A percentile compares a stretch with the other conserved stretches of the same genome.
Evolutionary conservation across 2,797 vertebrate species (phyloP).

Genomic region (Cebuella pygmaea): DNA sequence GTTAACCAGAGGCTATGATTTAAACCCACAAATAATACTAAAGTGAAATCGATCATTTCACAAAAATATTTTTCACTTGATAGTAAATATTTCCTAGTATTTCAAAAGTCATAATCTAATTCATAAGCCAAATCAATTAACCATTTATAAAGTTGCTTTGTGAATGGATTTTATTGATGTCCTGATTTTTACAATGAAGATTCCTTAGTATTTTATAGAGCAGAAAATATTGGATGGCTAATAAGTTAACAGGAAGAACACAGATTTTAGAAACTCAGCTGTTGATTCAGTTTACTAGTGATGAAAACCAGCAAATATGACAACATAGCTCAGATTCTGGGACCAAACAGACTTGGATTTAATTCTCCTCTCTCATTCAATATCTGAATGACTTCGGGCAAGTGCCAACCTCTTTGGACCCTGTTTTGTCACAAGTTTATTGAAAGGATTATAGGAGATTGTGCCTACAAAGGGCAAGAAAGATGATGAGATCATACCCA

Average conservation of each 20-base stretch:
- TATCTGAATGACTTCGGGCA: neutral
- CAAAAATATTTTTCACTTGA: constrained; percentile 24
- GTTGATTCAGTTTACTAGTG: neutral
- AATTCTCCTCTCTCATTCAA: neutral
- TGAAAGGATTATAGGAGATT: neutral
- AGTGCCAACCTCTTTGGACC: neutral
- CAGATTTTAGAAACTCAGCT: constrained; percentile 5
- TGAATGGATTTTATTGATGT: neutral
- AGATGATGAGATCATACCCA: neutral
- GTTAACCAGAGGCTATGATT: constrained; percentile 16
- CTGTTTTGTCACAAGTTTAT: neutral
- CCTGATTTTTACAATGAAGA: constrained; percentile 31
- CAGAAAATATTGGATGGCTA: neutral
- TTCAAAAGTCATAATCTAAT: constrained; percentile 27
- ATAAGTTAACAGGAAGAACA: neutral
- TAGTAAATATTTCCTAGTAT: constrained; percentile 10
- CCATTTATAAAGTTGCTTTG: neutral
- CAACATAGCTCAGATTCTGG: neutral
- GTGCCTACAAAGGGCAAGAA: neutral
- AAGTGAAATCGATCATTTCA: neutral
- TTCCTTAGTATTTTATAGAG: neutral
- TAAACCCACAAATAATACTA: constrained; percentile 36
- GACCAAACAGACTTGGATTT: constrained; percentile 5
- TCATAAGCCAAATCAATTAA: neutral
- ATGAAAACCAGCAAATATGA: neutral